Conservation (phyloP, 2,113 vertebrate species). For the Oryzias celebensis region DNA sequence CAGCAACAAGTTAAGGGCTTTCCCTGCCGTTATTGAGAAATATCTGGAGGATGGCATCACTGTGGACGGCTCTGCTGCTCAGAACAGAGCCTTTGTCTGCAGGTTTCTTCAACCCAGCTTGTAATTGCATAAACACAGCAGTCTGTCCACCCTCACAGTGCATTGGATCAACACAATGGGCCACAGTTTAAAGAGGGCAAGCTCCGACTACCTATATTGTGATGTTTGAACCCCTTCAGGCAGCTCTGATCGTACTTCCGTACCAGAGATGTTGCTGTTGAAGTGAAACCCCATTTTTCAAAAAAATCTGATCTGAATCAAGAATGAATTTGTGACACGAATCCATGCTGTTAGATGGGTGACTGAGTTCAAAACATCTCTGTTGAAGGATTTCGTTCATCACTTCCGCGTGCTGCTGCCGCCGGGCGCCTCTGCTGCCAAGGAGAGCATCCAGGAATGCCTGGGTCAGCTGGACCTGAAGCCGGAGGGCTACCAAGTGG, state of each 20-base stretch:
- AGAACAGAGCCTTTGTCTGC: conserved; percentile 74
- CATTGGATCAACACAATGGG: conserved; percentile 64
- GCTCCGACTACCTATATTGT: conserved; percentile 63
- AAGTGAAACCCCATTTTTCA: conserved; percentile 44
- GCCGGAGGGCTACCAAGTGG: conserved; percentile 91
- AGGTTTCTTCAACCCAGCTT: conserved; percentile 47
- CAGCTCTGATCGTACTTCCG: too few relatives aligned
- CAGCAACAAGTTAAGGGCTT: conserved; percentile 34
- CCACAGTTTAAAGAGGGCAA: conserved; percentile 61
- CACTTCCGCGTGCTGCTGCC: conserved; percentile 92
- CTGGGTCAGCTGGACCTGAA: conserved; percentile 82
- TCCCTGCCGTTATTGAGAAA: conserved; percentile 64
- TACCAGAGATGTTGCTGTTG: too few relatives aligned
- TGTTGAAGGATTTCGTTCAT: conserved; percentile 86
- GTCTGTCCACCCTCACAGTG: conserved; percentile 54
- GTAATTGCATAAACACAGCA: conserved; percentile 80
- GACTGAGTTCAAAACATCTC: conserved; percentile 3
- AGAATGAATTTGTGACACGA: not conserved
- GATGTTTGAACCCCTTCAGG: conserved; percentile 56
- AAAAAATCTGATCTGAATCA: not conserved
- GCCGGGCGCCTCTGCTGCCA: conserved; percentile 77
- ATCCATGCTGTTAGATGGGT: too few relatives aligned
- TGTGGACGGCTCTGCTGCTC: conserved; percentile 38
- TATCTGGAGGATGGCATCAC: conserved; percentile 69
- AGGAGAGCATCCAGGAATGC: conserved; percentile 84